Percentiles rank a stretch among this genome's conserved stretches.
These are phyloP conservation scores for Cosmia trapezina DNA, from an alignment of 2,888 invertebrate species.

Conservation along the genomic window DNA sequence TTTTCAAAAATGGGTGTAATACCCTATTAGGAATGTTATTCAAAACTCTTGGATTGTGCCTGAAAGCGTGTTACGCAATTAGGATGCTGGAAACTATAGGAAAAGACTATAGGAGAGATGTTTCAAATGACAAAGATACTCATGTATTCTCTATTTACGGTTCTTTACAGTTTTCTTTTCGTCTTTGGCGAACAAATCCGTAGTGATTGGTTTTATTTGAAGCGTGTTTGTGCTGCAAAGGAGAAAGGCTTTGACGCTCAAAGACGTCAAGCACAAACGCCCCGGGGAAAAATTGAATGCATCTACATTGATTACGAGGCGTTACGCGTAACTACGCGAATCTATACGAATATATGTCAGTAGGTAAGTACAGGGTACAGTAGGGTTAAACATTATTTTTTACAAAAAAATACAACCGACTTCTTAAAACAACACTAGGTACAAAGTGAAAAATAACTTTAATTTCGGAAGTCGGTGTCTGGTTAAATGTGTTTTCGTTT, in stretches of 20 bases:
- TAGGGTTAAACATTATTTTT: too few species aligned
- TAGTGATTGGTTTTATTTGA: conserved; percentile 57
- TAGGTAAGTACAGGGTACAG: not conserved
- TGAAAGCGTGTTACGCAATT: too few species aligned
- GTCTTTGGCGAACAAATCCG: conserved; percentile 28
- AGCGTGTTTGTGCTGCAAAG: conserved; percentile 42
- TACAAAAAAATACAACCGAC: too few species aligned
- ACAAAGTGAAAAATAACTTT: too few species aligned
- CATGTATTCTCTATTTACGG: not conserved
- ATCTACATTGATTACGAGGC: conserved; percentile 43
- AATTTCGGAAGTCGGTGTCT: too few species aligned
- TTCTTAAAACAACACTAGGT: too few species aligned
- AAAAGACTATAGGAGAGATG: not conserved
- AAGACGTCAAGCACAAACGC: conserved; percentile 38
- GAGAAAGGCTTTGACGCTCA: conserved; percentile 48
- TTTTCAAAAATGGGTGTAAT: too few species aligned
- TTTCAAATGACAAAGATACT: not conserved
- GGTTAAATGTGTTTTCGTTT: too few species aligned
- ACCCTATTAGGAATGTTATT: too few species aligned
- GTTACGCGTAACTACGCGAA: conserved; percentile 20
- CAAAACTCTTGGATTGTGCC: too few species aligned
- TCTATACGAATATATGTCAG: not conserved
- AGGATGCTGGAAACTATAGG: not conserved
- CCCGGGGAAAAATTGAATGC: conserved; percentile 51
- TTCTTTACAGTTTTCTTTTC: not conserved